Percentiles rank a stretch among this genome's conserved stretches.
Evolutionary conservation across 2,797 vertebrate genomes (phyloP).

Genomic region (Coilia nasus): DNA sequence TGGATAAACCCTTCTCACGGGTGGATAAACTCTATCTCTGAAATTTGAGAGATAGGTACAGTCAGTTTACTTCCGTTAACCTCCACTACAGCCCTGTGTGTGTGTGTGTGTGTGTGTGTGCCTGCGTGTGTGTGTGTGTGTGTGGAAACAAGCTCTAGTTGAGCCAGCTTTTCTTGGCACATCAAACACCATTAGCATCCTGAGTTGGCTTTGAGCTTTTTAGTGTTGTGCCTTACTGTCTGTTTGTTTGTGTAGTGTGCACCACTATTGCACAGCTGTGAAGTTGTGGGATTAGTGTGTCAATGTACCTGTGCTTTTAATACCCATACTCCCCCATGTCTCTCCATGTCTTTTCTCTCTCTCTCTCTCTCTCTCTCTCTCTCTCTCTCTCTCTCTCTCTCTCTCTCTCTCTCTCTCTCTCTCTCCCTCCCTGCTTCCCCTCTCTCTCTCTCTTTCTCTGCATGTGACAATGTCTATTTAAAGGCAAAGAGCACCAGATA

Average conservation of each 20-base stretch:
- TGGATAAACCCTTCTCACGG: too few species aligned
- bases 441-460: not conserved
- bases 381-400: not conserved
- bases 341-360: too few species aligned
- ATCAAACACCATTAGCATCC: conserved; percentile 6
- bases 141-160: not conserved
- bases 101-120: not conserved
- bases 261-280: not conserved
- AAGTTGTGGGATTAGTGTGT: not conserved
- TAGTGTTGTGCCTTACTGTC: not conserved
- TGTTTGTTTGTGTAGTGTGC: not conserved
- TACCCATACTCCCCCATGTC: not conserved
- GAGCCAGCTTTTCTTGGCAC: not conserved
- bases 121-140: not conserved
- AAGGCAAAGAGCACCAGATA: conserved; percentile 3
- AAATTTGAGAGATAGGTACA: too few species aligned
- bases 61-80: too few species aligned
- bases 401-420: too few species aligned
- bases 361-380: too few species aligned
- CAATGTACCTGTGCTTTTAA: not conserved
- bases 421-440: not conserved
- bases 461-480: not conserved
- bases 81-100: too few species aligned
- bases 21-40: too few species aligned
- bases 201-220: not conserved